Evolutionary conservation across 2,113 vertebrate genomes (phyloP).

Genomic region (Synchiropus splendidus): DNA sequence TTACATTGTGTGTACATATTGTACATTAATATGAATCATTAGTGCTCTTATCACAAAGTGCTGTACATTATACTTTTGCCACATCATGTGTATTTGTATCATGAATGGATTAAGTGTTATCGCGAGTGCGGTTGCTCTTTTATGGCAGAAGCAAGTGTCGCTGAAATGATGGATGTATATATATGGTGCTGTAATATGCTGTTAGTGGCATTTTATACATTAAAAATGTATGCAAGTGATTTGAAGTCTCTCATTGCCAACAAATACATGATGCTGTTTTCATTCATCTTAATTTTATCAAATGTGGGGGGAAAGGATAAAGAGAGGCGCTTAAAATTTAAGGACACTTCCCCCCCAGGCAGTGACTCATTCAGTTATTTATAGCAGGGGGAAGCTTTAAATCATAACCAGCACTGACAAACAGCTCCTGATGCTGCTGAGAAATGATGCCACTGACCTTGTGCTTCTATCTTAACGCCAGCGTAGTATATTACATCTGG

Average conservation of each 20-base stretch:
- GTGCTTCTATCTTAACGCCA: slow-evolving; percentile 17
- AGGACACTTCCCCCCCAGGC: slow-evolving; percentile 17
- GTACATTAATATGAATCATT: slow-evolving; percentile 41
- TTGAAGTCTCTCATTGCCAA: neutral
- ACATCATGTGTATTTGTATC: slow-evolving; percentile 32
- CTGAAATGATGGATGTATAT: slow-evolving; percentile 19
- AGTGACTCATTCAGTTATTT: slow-evolving; percentile 42
- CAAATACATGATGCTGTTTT: slow-evolving; percentile 20
- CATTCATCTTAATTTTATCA: slow-evolving; percentile 16
- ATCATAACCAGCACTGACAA: slow-evolving; percentile 40
- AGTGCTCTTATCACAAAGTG: slow-evolving; percentile 29
- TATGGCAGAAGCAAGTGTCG: slow-evolving; percentile 1
- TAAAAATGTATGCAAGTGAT: slow-evolving; percentile 27
- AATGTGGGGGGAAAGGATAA: slow-evolving; percentile 11
- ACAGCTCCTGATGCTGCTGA: slow-evolving; percentile 13
- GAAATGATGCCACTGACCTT: slow-evolving; percentile 41
- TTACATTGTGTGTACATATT: slow-evolving; percentile 32
- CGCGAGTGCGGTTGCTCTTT: slow-evolving; percentile 1
- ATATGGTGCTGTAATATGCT: slow-evolving; percentile 26
- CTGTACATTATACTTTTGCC: slow-evolving; percentile 23
- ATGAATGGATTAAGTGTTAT: slow-evolving; percentile 27
- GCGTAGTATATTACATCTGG: slow-evolving; percentile 26
- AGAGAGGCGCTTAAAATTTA: slow-evolving; percentile 13
- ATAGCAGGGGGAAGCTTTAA: slow-evolving; percentile 32
- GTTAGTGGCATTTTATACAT: slow-evolving; percentile 46